A percentile compares a stretch with the other conserved stretches of the same genome.
phyloP scores from a whole-genome alignment of 2,888 invertebrate genomes.

The Calameuta pallipes region DNA sequence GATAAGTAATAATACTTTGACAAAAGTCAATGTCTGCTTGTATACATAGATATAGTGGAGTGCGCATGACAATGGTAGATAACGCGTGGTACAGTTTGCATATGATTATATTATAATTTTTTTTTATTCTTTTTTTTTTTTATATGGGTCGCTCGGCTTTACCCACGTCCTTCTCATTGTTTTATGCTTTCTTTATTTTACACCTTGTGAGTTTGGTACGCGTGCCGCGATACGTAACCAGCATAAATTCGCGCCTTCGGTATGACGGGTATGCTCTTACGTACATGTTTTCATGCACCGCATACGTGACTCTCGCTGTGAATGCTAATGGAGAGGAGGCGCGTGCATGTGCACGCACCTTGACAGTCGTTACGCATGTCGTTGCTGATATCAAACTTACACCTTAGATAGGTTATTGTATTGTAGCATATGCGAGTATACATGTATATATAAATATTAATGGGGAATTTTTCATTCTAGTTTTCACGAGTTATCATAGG shows the following conservation, averaged over 20 bases:
- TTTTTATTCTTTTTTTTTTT: neutral
- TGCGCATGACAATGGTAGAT: too few species aligned
- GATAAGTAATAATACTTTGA: too few species aligned
- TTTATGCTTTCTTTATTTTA: neutral
- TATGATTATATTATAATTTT: neutral
- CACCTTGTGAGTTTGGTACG: neutral
- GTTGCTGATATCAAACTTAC: neutral
- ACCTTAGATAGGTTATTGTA: neutral
- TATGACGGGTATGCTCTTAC: neutral
- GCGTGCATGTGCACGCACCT: neutral
- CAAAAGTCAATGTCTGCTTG: too few species aligned
- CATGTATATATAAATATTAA: too few species aligned
- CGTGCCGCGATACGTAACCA: constrained; percentile 5
- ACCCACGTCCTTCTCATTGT: neutral
- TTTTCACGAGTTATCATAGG: neutral
- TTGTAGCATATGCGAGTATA: too few species aligned
- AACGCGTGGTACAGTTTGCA: neutral
- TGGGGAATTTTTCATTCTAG: too few species aligned
- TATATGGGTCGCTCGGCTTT: neutral
- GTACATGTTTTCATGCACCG: neutral
- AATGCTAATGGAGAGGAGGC: neutral
- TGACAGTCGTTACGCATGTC: neutral
- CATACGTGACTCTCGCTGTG: neutral
- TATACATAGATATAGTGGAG: too few species aligned
- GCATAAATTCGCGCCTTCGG: neutral